Conservation (phyloP, 1,140 invertebrate genomes). For the Leptestheria dahalacensis region DNA sequence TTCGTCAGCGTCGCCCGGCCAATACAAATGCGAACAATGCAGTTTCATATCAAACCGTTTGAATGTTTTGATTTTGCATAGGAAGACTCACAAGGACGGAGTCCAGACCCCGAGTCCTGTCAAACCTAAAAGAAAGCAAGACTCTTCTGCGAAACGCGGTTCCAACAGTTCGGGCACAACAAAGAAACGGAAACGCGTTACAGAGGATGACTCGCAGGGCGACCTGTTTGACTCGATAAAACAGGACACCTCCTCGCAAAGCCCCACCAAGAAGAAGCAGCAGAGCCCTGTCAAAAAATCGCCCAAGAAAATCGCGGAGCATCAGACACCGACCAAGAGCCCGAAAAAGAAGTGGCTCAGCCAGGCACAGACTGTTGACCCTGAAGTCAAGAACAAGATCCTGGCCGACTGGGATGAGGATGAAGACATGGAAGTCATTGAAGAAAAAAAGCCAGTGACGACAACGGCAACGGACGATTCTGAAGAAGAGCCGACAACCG, state of each 20-base stretch:
- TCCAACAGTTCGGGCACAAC: not conserved
- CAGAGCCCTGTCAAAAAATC: not conserved
- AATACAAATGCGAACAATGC: constrained; percentile 11
- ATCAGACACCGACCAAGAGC: not conserved
- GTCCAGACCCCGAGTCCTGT: not conserved
- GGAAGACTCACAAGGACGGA: constrained; percentile 2
- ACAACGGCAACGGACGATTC: not conserved
- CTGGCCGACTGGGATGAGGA: constrained; percentile 15
- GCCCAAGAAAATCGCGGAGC: not conserved
- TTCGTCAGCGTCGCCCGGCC: not conserved
- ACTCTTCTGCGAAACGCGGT: not conserved
- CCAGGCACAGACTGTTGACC: not conserved
- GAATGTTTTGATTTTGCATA: constrained; percentile 12
- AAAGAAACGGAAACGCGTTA: not conserved
- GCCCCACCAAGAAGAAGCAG: not conserved
- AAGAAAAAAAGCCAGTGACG: not conserved
- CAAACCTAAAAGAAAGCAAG: not conserved
- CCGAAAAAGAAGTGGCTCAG: constrained; percentile 9
- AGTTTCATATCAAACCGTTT: constrained; percentile 3
- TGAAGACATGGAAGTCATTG: not conserved
- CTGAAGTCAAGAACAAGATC: constrained; percentile 14
- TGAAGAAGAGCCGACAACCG: not conserved
- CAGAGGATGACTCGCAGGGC: not conserved
- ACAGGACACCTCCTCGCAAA: not conserved
- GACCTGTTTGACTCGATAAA: constrained; percentile 7